Base-by-base conservation (phyloP, 2,113 vertebrate species). In the Blennius ocellaris region DNA sequence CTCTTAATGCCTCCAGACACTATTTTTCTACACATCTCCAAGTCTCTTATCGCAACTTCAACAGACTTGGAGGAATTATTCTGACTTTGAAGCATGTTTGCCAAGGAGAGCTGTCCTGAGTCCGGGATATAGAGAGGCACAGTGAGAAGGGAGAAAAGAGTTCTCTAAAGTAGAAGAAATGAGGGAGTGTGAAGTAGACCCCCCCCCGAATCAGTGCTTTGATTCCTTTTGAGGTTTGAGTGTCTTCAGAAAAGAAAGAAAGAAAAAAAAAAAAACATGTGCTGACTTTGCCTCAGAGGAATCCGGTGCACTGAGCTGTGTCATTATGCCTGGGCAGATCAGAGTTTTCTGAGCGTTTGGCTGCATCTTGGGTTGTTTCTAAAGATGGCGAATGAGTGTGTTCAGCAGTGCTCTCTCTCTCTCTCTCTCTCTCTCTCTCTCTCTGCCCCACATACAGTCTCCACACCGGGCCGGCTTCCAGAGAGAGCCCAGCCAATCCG, bases 371-470 rank as follows among this genome's bases (percentile, higher is more conserved):
- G 36, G 54, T 65, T 44, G 65, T 11, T 84, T 88, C 69, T 80
- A 83, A 86, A 87, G 73, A 83, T 74, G 80, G 75, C 67, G 81
- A 80, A 73, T 61, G 45, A 54, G 62, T 65, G 73, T 83, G 77
- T 78, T 82, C 47, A n/a, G 63, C 75, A 65, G 69, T 55, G 61
- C 65, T 87, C 78, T 65, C 79, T 82, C 81, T 82, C 83, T 86
- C 73, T 89, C 69, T 70, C 72, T 30, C 21, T 30, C 21, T 30
- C 21, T 30, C 21, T 91, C 72, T 56, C 76, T 30, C 21, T 30
- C 21, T 30, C 21, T 91, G 93, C 86, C 90, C 91, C 88, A 94
- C 57, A 92, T 92, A 90, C 83, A 92, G 87, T 61, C 76, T 89
- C 82, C 79, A 90, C 80, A 81, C 83, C 69, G 74, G 86, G 90